Base-by-base conservation (phyloP, 2,888 invertebrate species). In the Noctuana brunneofusca region DNA sequence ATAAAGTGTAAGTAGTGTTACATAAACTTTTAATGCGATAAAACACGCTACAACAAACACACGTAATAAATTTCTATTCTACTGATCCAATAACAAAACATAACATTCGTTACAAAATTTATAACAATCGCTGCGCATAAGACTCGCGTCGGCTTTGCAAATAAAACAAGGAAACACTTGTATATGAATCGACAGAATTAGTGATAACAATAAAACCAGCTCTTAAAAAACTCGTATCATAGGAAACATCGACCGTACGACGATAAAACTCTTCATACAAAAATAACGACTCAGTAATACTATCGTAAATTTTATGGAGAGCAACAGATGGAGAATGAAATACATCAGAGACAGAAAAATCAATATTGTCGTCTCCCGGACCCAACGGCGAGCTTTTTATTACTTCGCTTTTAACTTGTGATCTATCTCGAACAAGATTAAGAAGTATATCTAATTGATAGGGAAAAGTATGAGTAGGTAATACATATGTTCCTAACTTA, bases 251-350 rank as follows among this genome's bases (percentile, higher is more conserved):
- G 75, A 75, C 71, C 73, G 71, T 75, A 73, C 68, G 72, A 71
- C 78, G 79, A 89, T 89, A 89, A 88, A 89, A 87, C 79, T 87
- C 83, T 84, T 87, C 86, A 83, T 86, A 87, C 84, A 84, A 87
- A 87, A 88, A 87, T 89, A 89, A 89, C 86, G 87, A 85, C 84
- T 81, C 77, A 76, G 87, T 89, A 89, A 89, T 88, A 81, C 79
- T 78, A 82, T 83, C 89, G 86, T 90, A 87, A 90, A 89, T 85
- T 90, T 89, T 87, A 89, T 88, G 85, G 83, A 83, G 83, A 88
- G 90, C 89, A 90, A 90, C 90, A 90, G 90, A 90, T 90, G 89
- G 89, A 82, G 86, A 83, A 84, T 81, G 84, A 85, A 86, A 88
- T 84, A 89, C 84, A 87, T 83, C 83, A 78, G 75, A 76, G 78